Conservation (phyloP, 2,888 invertebrate species). For the Vesta saturnalis region DNA sequence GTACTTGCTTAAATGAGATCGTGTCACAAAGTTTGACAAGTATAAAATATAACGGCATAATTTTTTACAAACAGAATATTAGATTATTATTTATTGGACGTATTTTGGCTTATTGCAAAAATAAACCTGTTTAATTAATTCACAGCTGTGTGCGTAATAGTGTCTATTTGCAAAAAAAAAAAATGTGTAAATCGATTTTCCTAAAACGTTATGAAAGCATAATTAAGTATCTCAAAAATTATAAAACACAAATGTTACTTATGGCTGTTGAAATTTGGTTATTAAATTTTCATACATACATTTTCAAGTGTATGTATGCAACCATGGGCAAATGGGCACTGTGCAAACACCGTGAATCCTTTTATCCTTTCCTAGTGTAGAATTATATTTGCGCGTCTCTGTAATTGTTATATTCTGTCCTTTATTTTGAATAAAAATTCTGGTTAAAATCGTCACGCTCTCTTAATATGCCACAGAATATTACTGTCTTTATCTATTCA, state of each 20-base stretch:
- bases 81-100: too few relatives aligned
- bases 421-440: constrained; percentile 25
- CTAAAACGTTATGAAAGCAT: too few relatives aligned
- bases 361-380: constrained; percentile 26
- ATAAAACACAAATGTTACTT: background rate
- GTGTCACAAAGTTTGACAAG: too few relatives aligned
- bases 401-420: constrained; percentile 22
- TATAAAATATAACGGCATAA: too few relatives aligned
- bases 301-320: constrained; percentile 22
- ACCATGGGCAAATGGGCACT: constrained; percentile 20
- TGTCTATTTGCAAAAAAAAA: too few relatives aligned
- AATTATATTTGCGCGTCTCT: constrained; percentile 26
- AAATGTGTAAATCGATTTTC: too few relatives aligned
- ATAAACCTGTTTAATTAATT: too few relatives aligned
- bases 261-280: constrained; percentile 13
- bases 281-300: constrained; percentile 20
- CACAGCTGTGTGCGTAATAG: too few relatives aligned
- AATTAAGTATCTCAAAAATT: background rate
- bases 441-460: constrained; percentile 25
- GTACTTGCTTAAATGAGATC: too few relatives aligned
- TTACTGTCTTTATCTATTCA: constrained; percentile 29
- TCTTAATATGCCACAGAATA: constrained; percentile 26
- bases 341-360: constrained; percentile 25
- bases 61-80: too few relatives aligned
- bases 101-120: too few relatives aligned